Base-by-base conservation (phyloP, 1,140 invertebrate genomes). In the Mizuhopecten yessoensis region DNA sequence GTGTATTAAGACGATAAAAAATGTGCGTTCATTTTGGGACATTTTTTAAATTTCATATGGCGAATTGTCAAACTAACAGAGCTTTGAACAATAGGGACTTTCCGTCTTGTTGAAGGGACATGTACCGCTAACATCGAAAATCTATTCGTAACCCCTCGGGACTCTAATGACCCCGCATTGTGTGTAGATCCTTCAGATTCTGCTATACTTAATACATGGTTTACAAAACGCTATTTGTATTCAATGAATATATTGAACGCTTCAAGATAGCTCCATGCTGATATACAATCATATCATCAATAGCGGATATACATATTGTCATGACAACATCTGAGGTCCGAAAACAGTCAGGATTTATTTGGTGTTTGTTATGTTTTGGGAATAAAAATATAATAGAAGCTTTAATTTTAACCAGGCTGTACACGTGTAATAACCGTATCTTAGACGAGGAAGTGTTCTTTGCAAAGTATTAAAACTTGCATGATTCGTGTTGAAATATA, bases 131-230 rank as follows among this genome's bases (percentile, higher is more conserved):
- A n/a, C 57, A 75, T 29, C 57, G 57, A 75, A 75, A 75, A 75
- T 75, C 57, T 75, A 75, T 75, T 75, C 57, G 57, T 75, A 75
- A n/a, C 57, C 57, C n/a, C 57, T 75, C 57, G 57, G 57, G 57
- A 75, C 29, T 75, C 57, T 75, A 75, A 75, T n/a, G 57, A 75
- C n/a, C 57, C 57, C 57, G 57, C 29, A 75, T 75, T 75, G 57
- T 75, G 57, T 13, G 0, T n/a, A 75, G 57, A 75, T 75, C 1
- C 57, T 17, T 75, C 15, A 75, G 57, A 75, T 75, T 75, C 23
- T 75, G 5, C 57, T n/a, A 75, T n/a, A 75, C 57, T 29, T 75
- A 75, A 9, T 75, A 75, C 57, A n/a, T 3, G 23, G 57, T 75
- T 75, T 75, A 75, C 57, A 75, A 75, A 75, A 75, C 45, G 29